Conservation (phyloP, 2,113 vertebrate species). For the Bos javanicus region DNA sequence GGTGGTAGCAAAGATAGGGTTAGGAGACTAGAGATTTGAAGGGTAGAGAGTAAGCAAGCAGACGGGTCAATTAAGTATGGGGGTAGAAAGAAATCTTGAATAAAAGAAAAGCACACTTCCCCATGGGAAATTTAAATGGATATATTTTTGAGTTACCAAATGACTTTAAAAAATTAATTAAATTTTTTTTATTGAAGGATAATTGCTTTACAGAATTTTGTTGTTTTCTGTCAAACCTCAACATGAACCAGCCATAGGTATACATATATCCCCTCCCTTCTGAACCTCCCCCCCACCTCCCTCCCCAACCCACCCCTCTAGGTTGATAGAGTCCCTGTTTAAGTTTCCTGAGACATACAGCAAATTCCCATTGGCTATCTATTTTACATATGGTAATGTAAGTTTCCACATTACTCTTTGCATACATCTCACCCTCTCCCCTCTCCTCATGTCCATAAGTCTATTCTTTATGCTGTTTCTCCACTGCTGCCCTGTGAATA, state of each 20-base stretch:
- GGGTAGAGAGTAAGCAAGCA: background rate
- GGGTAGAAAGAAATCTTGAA: background rate
- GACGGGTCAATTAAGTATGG: background rate
- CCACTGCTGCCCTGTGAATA: background rate
- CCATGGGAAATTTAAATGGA: background rate
- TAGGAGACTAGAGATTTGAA: background rate
- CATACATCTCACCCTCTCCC: background rate
- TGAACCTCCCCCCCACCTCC: background rate
- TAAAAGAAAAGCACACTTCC: background rate
- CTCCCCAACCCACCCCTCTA: background rate
- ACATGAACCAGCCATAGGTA: background rate
- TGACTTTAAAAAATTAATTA: background rate
- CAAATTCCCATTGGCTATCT: background rate
- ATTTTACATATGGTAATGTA: background rate
- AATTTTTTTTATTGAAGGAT: background rate
- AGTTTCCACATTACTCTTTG: background rate
- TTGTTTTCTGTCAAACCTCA: background rate
- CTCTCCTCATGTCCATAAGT: background rate
- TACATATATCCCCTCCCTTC: background rate
- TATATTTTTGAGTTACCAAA: background rate
- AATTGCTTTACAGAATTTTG: background rate
- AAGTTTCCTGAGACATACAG: background rate
- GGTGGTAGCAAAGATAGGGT: background rate
- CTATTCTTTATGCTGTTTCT: background rate
- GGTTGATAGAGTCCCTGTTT: background rate